Evolutionary conservation across 2,797 vertebrate species (phyloP).

Genomic region (Chiloscyllium punctatum): DNA sequence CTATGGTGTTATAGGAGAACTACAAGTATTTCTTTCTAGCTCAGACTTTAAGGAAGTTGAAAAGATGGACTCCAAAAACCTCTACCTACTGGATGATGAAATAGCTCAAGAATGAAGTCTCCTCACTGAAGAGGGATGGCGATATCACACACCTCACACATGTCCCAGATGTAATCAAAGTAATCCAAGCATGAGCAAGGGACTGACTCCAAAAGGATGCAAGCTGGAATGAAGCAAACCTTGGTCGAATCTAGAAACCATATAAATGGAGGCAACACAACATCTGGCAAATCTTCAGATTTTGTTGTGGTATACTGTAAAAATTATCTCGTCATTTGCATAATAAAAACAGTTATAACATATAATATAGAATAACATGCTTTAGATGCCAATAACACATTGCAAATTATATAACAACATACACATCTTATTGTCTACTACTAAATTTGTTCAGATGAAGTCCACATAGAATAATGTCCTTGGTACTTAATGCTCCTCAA

Average conservation of each 20-base stretch:
- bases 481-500: not conserved
- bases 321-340: not conserved
- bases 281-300: not conserved
- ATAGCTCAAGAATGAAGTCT: not conserved
- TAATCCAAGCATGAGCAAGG: not conserved
- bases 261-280: not conserved
- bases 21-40: not conserved
- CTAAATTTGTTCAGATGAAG: not conserved
- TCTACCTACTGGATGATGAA: not conserved
- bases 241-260: not conserved
- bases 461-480: not conserved
- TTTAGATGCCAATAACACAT: not conserved
- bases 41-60: not conserved
- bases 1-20: too few relatives aligned
- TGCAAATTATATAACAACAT: not conserved
- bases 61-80: not conserved
- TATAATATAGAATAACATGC: not conserved
- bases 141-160: not conserved
- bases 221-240: not conserved
- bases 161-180: not conserved
- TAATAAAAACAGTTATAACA: not conserved
- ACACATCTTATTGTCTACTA: not conserved
- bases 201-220: not conserved
- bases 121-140: not conserved
- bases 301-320: not conserved